Evolutionary conservation across 1,140 invertebrate species (phyloP).

Genomic region (Drosophila equinoxialis): DNA sequence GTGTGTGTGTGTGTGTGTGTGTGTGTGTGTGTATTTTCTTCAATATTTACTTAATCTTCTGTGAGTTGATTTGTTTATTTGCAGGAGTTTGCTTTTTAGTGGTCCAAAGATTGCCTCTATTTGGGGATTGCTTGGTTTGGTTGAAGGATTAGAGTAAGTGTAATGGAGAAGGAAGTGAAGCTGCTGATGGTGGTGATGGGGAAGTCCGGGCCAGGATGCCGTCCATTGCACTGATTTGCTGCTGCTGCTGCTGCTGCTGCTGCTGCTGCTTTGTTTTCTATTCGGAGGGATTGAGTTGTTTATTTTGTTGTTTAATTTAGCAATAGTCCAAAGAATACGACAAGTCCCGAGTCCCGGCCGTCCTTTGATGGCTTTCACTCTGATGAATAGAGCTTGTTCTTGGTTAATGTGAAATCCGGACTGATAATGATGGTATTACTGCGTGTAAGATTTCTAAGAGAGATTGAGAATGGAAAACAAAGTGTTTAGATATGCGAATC

Average conservation of each 20-base stretch:
- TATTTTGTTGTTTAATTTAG: slow-evolving; percentile 15
- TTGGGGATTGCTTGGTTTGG: slow-evolving; percentile 9
- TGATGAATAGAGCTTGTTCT: slow-evolving; percentile 91
- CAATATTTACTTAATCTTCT: slow-evolving; percentile 20
- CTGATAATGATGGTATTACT: slow-evolving; percentile 93
- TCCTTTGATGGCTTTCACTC: slow-evolving; percentile 52
- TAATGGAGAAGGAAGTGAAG: slow-evolving; percentile 23
- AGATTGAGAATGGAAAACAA: background rate
- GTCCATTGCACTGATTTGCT: slow-evolving; percentile 28
- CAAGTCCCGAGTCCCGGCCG: slow-evolving; percentile 2
- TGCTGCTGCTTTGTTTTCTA: slow-evolving; percentile 37
- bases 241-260: slow-evolving; percentile 6
- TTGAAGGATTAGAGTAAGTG: background rate
- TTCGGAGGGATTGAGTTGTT: slow-evolving; percentile 72
- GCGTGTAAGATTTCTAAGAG: slow-evolving; percentile 89
- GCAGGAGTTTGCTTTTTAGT: slow-evolving; percentile 58
- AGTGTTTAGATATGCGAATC: background rate
- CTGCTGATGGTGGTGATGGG: slow-evolving; percentile 7
- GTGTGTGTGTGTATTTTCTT: slow-evolving; percentile 38
- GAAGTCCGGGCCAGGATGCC: slow-evolving; percentile 21
- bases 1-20: slow-evolving; percentile 21
- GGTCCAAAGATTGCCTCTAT: slow-evolving; percentile 79
- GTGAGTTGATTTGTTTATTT: slow-evolving; percentile 58
- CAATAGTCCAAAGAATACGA: slow-evolving; percentile 7
- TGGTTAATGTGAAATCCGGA: slow-evolving; percentile 91